Conservation (phyloP, 2,113 vertebrate species). For the Suncus etruscus region DNA sequence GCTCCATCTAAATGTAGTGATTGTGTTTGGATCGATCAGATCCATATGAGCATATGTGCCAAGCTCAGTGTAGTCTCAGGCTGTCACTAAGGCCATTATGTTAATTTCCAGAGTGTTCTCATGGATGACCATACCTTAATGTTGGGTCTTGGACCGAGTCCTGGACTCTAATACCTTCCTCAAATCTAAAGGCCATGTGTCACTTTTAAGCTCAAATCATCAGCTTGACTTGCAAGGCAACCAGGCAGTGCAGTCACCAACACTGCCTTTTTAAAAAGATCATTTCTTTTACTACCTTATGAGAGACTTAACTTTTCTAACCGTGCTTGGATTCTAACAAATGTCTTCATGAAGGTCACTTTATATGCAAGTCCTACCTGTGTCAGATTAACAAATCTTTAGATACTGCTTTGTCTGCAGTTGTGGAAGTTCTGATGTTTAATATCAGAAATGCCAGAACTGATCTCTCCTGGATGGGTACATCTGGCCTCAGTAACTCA, state of each 20-base stretch:
- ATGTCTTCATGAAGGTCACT: neutral
- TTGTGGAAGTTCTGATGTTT: neutral
- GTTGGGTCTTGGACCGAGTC: too few relatives aligned
- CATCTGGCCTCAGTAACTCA: neutral
- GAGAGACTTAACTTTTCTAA: neutral
- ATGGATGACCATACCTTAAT: too few relatives aligned
- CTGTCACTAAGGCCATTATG: too few relatives aligned
- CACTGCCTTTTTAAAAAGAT: neutral
- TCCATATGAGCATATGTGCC: too few relatives aligned
- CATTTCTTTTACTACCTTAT: neutral
- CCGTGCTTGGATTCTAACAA: constrained; percentile 10
- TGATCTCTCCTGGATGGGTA: neutral
- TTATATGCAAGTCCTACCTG: neutral
- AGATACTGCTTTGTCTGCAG: rapidly evolving
- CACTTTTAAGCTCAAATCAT: neutral
- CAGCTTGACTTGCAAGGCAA: neutral
- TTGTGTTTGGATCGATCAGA: too few relatives aligned
- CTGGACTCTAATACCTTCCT: neutral
- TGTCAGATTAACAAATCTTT: neutral
- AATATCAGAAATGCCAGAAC: neutral
- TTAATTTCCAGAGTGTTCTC: too few relatives aligned
- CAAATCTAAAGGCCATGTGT: constrained; percentile 44
- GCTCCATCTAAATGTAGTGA: too few relatives aligned
- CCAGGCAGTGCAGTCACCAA: neutral
- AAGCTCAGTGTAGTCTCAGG: too few relatives aligned